Evolutionary conservation across 2,888 invertebrate species (phyloP), one percentile per base, ranked within the genome.

Genomic region (Branchipolynoe longqiensis): DNA sequence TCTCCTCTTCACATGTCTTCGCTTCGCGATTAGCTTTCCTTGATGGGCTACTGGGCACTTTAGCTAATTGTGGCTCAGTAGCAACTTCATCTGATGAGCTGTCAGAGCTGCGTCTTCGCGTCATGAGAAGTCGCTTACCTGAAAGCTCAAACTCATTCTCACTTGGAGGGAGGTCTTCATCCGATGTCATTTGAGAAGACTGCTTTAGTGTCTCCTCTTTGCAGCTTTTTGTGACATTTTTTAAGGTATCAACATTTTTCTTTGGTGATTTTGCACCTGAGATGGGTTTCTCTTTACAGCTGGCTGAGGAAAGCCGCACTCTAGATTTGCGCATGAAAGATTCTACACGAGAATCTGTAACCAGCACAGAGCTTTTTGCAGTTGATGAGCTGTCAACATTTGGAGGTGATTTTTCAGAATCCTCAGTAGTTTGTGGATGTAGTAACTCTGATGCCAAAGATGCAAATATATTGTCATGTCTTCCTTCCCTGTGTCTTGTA

Each of bases 101-200:
- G 41, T 85, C 85, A 78, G 62, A 38, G 59, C 85, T 85, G 4
- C 85, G 41, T 36, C 85, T 74, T 38, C 85, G 25, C 0, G 40
- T n/a, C 6, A 85, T 78, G 12, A 85, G 36, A 38, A 33, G 48
- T 25, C 41, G 28, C 22, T 22, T 25, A 14, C 31, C 12, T 41
- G n/a, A 3, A n/a, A 31, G 48, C 22, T 41, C 83, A 40, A 41
- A 41, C 25, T 78, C 78, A 22, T 28, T 48, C 40, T 83, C 83
- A 64, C 62, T 83, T n/a, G 38, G 64, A 12, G 31, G 4, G 4
- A 78, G 1, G 12, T 41, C 41, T n/a, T 78, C 78, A n/a, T 78
- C 78, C n/a, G 78, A 48, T 25, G 78, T 28, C 28, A 54, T 25
- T 1, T 33, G 25, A 25, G 54, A 3, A 1, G 3, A 25, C 22